A percentile compares a stretch with the other conserved stretches of the same genome.
Evolutionary conservation across 2,797 vertebrate species (phyloP).

Genomic region (Aselliscus stoliczkanus): DNA sequence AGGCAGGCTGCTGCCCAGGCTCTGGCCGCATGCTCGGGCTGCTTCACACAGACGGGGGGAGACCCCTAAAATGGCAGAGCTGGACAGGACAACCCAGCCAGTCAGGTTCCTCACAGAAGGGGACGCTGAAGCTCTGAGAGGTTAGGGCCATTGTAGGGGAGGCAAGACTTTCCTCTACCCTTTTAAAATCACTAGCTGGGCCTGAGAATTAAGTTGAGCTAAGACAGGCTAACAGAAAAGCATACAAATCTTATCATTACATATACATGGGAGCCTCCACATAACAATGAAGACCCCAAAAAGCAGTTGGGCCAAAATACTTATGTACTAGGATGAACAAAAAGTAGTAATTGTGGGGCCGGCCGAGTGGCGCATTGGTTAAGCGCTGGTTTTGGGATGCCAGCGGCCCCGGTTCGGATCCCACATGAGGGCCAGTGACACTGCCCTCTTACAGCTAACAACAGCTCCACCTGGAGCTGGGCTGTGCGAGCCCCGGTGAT

Average conservation of each 20-base stretch:
- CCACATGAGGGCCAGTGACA: no score
- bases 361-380: no score
- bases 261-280: background rate
- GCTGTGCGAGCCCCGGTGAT: no score
- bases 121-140: background rate
- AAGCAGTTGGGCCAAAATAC: background rate
- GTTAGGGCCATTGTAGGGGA: background rate
- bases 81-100: no score
- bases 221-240: background rate
- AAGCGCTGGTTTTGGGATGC: no score
- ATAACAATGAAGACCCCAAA: background rate
- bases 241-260: background rate
- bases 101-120: background rate
- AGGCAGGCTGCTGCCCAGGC: accelerated
- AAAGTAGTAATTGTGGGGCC: background rate
- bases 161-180: background rate
- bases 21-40: no score
- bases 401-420: no score
- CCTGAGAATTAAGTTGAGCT: background rate
- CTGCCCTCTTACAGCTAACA: no score
- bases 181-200: background rate
- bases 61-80: no score
- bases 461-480: no score
- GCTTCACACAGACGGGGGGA: background rate
- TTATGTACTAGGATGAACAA: background rate